Base-by-base conservation (phyloP, 2,797 vertebrate genomes). In the Chelidonichthys spinosus region DNA sequence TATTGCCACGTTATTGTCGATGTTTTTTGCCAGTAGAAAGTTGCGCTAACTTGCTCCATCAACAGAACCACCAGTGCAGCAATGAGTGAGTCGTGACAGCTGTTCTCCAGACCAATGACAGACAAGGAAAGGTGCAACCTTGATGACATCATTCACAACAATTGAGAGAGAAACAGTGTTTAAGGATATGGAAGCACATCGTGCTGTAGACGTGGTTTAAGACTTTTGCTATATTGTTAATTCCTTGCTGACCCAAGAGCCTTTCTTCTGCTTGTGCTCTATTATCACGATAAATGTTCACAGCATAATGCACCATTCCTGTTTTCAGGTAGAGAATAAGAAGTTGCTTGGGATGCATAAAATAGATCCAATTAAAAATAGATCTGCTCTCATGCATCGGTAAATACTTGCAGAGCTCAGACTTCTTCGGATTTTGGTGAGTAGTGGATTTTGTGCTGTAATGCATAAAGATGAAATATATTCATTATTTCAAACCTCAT, bases 321-420 rank as follows among this genome's bases (percentile, higher is more conserved):
- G 18, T 39, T 47, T 44, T 42, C 42, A 33, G 50, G 13, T 13
- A 32, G 52, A 36, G 40, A 58, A 7, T 49, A 72, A 53, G 61
- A 76, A 58, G 11, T 50, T 53, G 11, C 59, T 11, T 33, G 3
- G 2, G n/a, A 47, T 61, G 32, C 44, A 76, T 69, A 25, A 67
- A 70, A 71, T 47, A 81, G 17, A 58, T 74, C 39, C 0, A 50
- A 68, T 79, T 43, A 60, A 72, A 76, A 83, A 65, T n/a, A 72
- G 9, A 72, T 54, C 33, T 13, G 33, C 39, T 62, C 58, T 78
- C 33, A 69, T 72, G 55, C 56, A 76, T 72, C 6, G 46, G n/a
- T 63, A 59, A 75, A 63, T 69, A 46, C 32, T 5, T 63, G 6
- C 64, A 63, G 13, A 69, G 11, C 1, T 43, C 39, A 64, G 18